Evolutionary conservation across 1,140 invertebrate genomes (phyloP), one percentile per base, ranked within the genome.

Genomic region (Drosophila athabasca): DNA sequence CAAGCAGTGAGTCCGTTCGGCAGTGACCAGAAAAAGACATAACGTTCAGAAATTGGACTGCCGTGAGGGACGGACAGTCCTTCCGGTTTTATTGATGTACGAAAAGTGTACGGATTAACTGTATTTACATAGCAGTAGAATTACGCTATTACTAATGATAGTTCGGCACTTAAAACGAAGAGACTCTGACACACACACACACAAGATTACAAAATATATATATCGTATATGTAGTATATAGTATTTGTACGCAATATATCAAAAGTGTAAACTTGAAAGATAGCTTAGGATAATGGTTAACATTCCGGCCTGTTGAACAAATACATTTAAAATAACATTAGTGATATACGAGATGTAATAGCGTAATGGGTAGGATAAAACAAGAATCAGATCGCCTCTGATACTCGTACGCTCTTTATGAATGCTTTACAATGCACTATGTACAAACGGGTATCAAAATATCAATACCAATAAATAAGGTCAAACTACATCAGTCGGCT

Each of bases 91-190:
- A 54, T 76, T 59, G 68, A 26, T 69, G 55, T 71, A 75, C 64
- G 50, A 76, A 76, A 76, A 76, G 62, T 76, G 71, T 76, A 75
- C 54, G 45, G 35, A 58, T 76, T 60, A 76, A 76, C 61, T 75
- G 62, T 76, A 76, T 76, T 60, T 76, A 76, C 72, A 76, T 76
- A 67, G 72, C 73, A 31, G 39, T 55, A 59, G 39, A 39, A 41
- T 60, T 58, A 58, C 29, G 70, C 70, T 74, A 74, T 41, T 35
- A 57, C 57, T 68, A 76, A 76, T 76, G 64, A 79, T 80, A 66
- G 69, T 87, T 82, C 82, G 82, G 82, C 83, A 87, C 82, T 87
- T 85, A 82, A 85, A 87, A 78, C 82, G 70, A 87, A 65, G 83
- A 87, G 83, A 87, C 83, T 88, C 82, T 85, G 61, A 66, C 53